These are phyloP conservation scores for Crocallis elinguaria DNA, from an alignment of 2,888 invertebrate species.

Conservation along the genomic window DNA sequence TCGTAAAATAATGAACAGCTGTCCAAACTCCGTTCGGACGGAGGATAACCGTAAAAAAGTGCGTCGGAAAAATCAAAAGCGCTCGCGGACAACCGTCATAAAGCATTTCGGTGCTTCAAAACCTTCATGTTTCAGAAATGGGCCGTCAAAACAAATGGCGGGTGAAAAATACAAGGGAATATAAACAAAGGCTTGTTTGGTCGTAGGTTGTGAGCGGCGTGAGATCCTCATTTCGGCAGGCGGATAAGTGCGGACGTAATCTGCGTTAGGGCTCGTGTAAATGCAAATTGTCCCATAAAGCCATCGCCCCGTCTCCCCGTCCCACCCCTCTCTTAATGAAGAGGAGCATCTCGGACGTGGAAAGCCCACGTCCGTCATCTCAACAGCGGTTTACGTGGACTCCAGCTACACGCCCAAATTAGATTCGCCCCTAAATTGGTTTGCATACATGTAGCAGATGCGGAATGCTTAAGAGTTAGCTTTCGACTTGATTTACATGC, in stretches of 20 bases:
- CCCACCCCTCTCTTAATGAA: slow-evolving; percentile 73
- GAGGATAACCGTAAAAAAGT: slow-evolving; percentile 44
- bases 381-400: slow-evolving; percentile 69
- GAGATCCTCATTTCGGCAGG: slow-evolving; percentile 75
- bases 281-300: slow-evolving; percentile 84
- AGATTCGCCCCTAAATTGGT: slow-evolving; percentile 70
- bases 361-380: slow-evolving; percentile 74
- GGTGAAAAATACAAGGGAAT: slow-evolving; percentile 76
- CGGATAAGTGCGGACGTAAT: slow-evolving; percentile 82
- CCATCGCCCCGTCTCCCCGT: slow-evolving; percentile 61
- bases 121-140: slow-evolving; percentile 67
- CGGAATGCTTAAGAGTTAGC: slow-evolving; percentile 42
- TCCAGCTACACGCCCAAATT: slow-evolving; percentile 69
- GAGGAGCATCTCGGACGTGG: slow-evolving; percentile 73
- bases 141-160: slow-evolving; percentile 78
- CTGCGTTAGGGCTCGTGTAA: slow-evolving; percentile 82
- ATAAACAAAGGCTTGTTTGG: slow-evolving; percentile 81
- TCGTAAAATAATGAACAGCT: slow-evolving; percentile 32
- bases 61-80: slow-evolving; percentile 61
- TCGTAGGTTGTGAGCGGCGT: slow-evolving; percentile 62
- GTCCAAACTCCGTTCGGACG: slow-evolving; percentile 23
- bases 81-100: slow-evolving; percentile 49
- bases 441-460: slow-evolving; percentile 56
- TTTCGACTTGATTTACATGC: slow-evolving; percentile 40
- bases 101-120: slow-evolving; percentile 61